Evolutionary conservation across 2,113 vertebrate species (phyloP).

Genomic region (Trichomycterus rosablanca): DNA sequence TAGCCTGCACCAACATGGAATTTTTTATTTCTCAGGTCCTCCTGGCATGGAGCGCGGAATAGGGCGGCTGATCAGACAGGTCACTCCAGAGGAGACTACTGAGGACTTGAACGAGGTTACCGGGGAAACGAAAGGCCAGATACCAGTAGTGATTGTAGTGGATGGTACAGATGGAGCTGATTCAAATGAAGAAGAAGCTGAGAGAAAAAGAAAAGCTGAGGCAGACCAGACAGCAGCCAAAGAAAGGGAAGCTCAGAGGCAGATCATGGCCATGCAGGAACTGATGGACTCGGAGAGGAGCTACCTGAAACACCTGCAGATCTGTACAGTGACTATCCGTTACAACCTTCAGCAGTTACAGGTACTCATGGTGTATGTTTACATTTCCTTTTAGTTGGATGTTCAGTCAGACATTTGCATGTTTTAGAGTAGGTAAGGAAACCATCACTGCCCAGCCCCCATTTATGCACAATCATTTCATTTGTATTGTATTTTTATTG

Average conservation of each 20-base stretch:
- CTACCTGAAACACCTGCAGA: conserved; percentile 73
- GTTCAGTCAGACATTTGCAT: too few relatives aligned
- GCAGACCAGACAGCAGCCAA: conserved; percentile 51
- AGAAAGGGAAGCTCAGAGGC: conserved; percentile 66
- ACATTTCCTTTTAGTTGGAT: too few relatives aligned
- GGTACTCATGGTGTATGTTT: conserved; percentile 47
- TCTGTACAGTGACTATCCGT: conserved; percentile 73
- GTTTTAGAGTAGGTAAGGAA: too few relatives aligned
- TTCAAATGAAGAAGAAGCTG: conserved; percentile 6
- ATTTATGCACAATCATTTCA: too few relatives aligned
- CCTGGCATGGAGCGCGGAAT: conserved; percentile 68
- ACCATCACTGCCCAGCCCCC: too few relatives aligned
- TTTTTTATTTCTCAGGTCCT: not conserved
- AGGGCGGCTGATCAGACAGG: conserved; percentile 15
- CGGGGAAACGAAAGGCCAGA: not conserved
- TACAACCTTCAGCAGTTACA: conserved; percentile 69
- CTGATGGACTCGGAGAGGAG: conserved; percentile 80
- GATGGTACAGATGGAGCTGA: conserved; percentile 10
- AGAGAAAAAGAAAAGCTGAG: conserved; percentile 40
- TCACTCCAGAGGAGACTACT: not conserved
- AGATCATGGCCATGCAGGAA: conserved; percentile 75
- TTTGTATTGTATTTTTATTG: too few relatives aligned
- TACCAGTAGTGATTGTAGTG: not conserved
- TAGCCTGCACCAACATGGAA: too few relatives aligned
- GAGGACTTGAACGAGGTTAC: conserved; percentile 27